A percentile compares a stretch with the other conserved stretches of the same genome.
Evolutionary conservation across 2,797 vertebrate species (phyloP).

Genomic region (Margarornis squamiger): DNA sequence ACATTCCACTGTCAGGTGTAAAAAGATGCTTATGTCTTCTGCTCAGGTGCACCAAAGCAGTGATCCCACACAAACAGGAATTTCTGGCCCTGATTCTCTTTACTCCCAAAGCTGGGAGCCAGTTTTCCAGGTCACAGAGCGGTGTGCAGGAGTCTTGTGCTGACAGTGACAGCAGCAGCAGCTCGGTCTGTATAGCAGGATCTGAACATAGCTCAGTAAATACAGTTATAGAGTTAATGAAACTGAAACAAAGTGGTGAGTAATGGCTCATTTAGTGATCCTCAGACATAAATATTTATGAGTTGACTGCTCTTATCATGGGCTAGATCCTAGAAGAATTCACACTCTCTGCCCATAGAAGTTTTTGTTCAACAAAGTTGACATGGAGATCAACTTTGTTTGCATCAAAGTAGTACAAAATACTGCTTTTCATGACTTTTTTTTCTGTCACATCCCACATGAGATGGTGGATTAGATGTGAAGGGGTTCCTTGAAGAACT

Average conservation of each 20-base stretch:
- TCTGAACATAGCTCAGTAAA: background rate
- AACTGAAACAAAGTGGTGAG: background rate
- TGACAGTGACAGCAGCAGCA: background rate
- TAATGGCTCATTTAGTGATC: background rate
- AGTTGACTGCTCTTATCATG: background rate
- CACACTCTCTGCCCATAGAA: background rate
- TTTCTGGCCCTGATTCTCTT: background rate
- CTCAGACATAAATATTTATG: conserved; percentile 34
- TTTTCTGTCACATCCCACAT: background rate
- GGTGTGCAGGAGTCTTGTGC: fast-evolving
- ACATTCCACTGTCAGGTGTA: background rate
- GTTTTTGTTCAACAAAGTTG: background rate
- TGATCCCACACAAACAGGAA: background rate
- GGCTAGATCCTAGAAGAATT: background rate
- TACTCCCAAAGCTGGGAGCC: fast-evolving
- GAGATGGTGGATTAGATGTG: background rate
- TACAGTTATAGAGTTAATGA: background rate
- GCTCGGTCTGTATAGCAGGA: background rate
- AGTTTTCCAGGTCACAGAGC: background rate
- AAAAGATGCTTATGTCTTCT: background rate
- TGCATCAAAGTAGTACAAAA: conserved; percentile 29
- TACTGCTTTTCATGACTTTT: background rate
- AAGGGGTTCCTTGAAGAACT: conserved; percentile 20
- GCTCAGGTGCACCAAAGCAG: background rate
- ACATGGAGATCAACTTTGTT: background rate